Conservation (phyloP, 2,888 invertebrate species). For the Nebria salina region DNA sequence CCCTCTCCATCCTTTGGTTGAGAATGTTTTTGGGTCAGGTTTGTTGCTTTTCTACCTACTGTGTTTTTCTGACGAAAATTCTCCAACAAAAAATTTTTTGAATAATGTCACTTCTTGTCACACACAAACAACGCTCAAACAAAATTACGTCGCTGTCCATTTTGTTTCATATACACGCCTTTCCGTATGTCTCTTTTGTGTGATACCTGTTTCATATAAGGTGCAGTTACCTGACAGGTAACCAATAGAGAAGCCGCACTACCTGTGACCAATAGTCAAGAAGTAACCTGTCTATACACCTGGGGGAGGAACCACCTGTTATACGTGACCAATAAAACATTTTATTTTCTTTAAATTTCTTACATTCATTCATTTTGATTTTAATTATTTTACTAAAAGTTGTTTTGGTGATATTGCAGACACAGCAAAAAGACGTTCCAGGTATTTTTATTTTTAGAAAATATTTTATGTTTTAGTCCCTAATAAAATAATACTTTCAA, state of each 20-base stretch:
- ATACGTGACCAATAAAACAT: background rate
- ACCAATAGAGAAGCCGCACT: conserved; percentile 6
- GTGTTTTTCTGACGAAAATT: conserved; percentile 4
- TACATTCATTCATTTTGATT: too few relatives aligned
- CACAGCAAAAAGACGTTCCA: too few relatives aligned
- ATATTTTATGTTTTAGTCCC: too few relatives aligned
- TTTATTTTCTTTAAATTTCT: too few relatives aligned
- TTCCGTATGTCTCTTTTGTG: background rate
- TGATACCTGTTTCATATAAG: conserved; percentile 21
- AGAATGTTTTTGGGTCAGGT: too few relatives aligned
- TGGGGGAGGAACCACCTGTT: background rate
- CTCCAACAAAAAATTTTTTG: conserved; percentile 32
- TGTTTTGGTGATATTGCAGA: too few relatives aligned
- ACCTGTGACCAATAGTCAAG: conserved; percentile 13
- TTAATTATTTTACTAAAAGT: too few relatives aligned
- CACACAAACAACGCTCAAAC: background rate
- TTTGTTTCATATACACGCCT: conserved; percentile 5
- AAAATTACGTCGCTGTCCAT: background rate
- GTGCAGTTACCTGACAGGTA: conserved; percentile 15
- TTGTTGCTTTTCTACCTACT: background rate
- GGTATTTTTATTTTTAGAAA: too few relatives aligned
- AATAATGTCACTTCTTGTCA: conserved; percentile 6
- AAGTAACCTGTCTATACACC: too few relatives aligned
- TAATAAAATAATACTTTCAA: too few relatives aligned
- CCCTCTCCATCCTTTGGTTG: too few relatives aligned